Evolutionary conservation across 1,140 invertebrate genomes (phyloP).

Genomic region (Heliconius hermathena): DNA sequence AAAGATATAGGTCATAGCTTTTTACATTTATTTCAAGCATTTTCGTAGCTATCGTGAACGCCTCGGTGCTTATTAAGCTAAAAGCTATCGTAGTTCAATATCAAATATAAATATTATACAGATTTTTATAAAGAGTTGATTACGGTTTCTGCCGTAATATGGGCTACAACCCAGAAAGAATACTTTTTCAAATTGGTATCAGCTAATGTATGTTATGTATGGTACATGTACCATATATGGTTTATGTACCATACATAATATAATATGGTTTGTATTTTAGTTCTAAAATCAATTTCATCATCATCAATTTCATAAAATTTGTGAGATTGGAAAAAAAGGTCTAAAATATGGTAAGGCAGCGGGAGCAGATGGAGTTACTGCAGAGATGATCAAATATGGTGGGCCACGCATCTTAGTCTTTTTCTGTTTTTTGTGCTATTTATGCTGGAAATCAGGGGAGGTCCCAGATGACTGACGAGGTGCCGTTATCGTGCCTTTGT

Average conservation of each 20-base stretch:
- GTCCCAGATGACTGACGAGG: too few species aligned
- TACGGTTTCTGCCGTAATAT: background rate
- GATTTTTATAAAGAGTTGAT: background rate
- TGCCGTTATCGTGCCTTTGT: too few species aligned
- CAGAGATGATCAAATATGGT: too few species aligned
- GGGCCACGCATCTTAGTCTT: too few species aligned
- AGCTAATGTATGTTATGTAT: background rate
- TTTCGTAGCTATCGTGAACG: slow-evolving; percentile 8
- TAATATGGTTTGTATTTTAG: background rate
- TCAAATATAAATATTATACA: background rate
- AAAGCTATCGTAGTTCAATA: slow-evolving; percentile 11
- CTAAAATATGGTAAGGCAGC: too few species aligned
- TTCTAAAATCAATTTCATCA: background rate
- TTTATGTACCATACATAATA: too few species aligned
- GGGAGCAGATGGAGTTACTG: too few species aligned
- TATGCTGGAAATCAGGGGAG: too few species aligned
- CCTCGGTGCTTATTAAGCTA: slow-evolving; percentile 10
- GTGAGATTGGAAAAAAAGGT: too few species aligned
- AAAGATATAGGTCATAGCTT: slow-evolving; percentile 17
- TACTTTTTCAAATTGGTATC: background rate
- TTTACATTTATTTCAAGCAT: slow-evolving; percentile 9
- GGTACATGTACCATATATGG: too few species aligned
- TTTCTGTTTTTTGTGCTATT: too few species aligned
- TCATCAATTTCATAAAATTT: too few species aligned
- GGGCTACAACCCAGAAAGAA: background rate